Conservation (phyloP, 2,888 invertebrate genomes). For the Drosophila paranaensis region DNA sequence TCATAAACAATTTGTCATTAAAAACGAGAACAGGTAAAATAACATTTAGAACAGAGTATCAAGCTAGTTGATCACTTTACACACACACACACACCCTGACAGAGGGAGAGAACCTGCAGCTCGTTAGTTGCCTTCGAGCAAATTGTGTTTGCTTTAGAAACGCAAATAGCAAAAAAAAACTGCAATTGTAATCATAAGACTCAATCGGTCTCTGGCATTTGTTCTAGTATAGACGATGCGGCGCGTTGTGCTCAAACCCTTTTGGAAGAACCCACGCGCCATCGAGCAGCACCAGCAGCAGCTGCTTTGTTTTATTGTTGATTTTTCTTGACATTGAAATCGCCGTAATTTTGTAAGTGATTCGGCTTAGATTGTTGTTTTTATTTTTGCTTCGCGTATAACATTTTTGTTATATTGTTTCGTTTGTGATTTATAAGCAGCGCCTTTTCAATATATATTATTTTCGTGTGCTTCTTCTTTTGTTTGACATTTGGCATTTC, state of each 20-base stretch:
- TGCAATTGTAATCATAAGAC: conserved; percentile 41
- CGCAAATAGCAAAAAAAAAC: conserved; percentile 32
- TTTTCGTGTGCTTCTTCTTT: conserved; percentile 9
- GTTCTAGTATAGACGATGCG: conserved; percentile 25
- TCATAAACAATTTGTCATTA: background rate
- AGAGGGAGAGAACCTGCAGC: background rate
- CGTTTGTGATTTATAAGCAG: conserved; percentile 35
- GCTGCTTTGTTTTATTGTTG: conserved; percentile 36
- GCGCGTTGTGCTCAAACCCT: conserved; percentile 37
- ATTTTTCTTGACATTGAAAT: conserved; percentile 57
- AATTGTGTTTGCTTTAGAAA: conserved; percentile 38
- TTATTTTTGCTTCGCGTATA: background rate
- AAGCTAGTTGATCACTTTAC: conserved; percentile 1
- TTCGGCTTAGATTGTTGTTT: conserved; percentile 33
- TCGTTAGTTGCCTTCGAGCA: conserved; percentile 9
- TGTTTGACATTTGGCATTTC: conserved; percentile 54
- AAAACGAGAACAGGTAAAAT: background rate
- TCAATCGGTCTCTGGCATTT: conserved; percentile 55
- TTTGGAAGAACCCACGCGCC: conserved; percentile 65
- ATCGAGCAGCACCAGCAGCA: conserved; percentile 6
- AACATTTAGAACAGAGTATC: conserved; percentile 26
- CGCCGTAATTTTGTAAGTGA: conserved; percentile 42
- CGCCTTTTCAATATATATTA: conserved; percentile 14
- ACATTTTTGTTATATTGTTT: conserved; percentile 15
- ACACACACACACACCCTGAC: background rate